Base-by-base conservation (phyloP, 2,113 vertebrate species). In the Zapornia atra region DNA sequence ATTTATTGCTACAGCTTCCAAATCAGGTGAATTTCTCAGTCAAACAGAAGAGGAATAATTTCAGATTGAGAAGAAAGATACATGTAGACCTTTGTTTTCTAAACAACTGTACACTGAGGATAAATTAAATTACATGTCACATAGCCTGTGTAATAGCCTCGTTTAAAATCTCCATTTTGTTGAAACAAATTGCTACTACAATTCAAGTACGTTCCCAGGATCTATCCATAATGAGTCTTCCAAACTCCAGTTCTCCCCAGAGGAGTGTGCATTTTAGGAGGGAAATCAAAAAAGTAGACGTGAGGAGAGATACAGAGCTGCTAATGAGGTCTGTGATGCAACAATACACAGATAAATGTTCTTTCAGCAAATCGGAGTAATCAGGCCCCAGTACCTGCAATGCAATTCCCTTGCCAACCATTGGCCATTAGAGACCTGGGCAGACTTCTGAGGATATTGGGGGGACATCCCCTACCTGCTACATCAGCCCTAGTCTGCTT, bases 1-100 rank as follows among this genome's bases (percentile, higher is more conserved):
- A 97, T 98, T 93, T 92, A 94, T 96, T 92, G 76, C 80, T 96
- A 75, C 38, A 86, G 50, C 59, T 95, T 97, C 72, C 78, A 97
- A 96, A 97, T 96, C 90, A 97, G 96, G 77, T 86, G 87, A 94
- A 94, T 97, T 92, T 91, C 65, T 82, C 44, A 91, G 73, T 94
- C 85, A 97, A 97, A 94, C 36, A 96, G 86, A 93, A 97, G 31
- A 82, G 82, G 81, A 89, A 95, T 90, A 88, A 91, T 81, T 59
- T 80, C 60, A 93, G 64, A 77, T 19, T 57, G 20, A 34, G 21
- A 90, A 92, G 53, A 91, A 94, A 92, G 15, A 85, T 44, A 53
- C 10, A 16, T 16, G 40, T 75, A 90, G 40, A 71, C 54, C 20
- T 73, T 66, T 64, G 25, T 83, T 90, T 86, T 64, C 57, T 61